Evolutionary conservation across 2,888 invertebrate genomes (phyloP).

Genomic region (Chesias legatella): DNA sequence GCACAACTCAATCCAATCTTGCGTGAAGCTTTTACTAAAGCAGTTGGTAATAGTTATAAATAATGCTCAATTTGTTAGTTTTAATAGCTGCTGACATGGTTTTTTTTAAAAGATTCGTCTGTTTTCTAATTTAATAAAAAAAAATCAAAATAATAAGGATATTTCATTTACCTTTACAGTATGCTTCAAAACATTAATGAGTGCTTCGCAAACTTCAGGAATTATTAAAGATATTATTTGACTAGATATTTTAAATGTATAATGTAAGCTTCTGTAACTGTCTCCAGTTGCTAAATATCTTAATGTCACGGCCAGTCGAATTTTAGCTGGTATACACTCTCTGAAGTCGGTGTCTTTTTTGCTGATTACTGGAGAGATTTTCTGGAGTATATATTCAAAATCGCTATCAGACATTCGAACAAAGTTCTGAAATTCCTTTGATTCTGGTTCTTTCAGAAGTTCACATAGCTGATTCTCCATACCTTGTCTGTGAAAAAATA

Average conservation of each 20-base stretch:
- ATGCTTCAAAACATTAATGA: conserved; percentile 10
- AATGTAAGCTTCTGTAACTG: no score
- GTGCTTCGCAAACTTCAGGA: conserved; percentile 10
- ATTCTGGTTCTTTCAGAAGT: conserved; percentile 4
- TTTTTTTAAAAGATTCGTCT: conserved; percentile 1
- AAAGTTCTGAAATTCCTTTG: conserved; percentile 6
- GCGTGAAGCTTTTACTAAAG: conserved; percentile 15
- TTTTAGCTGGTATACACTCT: conserved; percentile 7
- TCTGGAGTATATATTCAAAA: conserved; percentile 7
- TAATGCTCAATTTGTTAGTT: conserved; percentile 7
- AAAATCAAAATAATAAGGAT: no score
- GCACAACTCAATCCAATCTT: conserved; percentile 13
- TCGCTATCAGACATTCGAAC: conserved; percentile 8
- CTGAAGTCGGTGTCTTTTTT: conserved; percentile 8
- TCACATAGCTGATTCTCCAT: conserved; percentile 6
- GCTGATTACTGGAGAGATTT: neutral
- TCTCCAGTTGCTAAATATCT: conserved; percentile 11
- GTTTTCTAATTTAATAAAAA: no score
- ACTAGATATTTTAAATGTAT: conserved; percentile 6
- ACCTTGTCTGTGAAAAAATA: conserved; percentile 5
- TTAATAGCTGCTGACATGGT: conserved; percentile 2
- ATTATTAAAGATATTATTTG: conserved; percentile 7
- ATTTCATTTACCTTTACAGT: conserved; percentile 6
- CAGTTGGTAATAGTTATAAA: conserved; percentile 9
- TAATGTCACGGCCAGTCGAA: conserved; percentile 6